Conservation (phyloP, 1,140 invertebrate species). For the Ooceraea biroi region DNA sequence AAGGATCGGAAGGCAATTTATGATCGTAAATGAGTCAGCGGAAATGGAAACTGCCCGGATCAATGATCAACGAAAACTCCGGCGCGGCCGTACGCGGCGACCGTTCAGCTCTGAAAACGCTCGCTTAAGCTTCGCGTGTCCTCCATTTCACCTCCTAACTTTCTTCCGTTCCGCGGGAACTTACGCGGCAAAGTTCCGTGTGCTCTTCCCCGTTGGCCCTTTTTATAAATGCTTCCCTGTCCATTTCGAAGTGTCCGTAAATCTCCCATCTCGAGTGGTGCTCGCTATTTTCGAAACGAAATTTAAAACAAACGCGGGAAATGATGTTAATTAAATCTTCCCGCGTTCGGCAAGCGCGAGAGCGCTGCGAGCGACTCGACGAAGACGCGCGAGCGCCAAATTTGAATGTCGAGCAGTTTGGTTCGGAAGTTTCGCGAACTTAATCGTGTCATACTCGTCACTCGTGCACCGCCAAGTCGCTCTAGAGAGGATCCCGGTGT, state of each 20-base stretch:
- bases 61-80: slow-evolving; percentile 12
- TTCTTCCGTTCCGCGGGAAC: background rate
- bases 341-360: too few relatives aligned
- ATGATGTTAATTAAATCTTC: background rate
- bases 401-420: too few relatives aligned
- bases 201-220: background rate
- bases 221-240: background rate
- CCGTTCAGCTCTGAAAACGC: background rate
- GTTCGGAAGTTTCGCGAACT: too few relatives aligned
- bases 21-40: background rate
- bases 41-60: background rate
- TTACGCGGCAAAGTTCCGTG: slow-evolving; percentile 24
- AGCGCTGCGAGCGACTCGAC: too few relatives aligned
- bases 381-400: too few relatives aligned
- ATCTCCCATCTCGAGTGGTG: background rate
- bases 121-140: background rate
- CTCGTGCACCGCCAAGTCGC: background rate
- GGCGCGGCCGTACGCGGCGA: background rate
- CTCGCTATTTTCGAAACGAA: background rate
- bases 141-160: slow-evolving; percentile 18
- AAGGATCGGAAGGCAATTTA: background rate
- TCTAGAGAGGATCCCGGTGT: background rate
- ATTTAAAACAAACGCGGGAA: slow-evolving; percentile 1
- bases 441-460: too few relatives aligned
- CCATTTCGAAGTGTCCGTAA: slow-evolving; percentile 3